phyloP scores from a whole-genome alignment of 2,113 vertebrate genomes.

The Arothron firmamentum region DNA sequence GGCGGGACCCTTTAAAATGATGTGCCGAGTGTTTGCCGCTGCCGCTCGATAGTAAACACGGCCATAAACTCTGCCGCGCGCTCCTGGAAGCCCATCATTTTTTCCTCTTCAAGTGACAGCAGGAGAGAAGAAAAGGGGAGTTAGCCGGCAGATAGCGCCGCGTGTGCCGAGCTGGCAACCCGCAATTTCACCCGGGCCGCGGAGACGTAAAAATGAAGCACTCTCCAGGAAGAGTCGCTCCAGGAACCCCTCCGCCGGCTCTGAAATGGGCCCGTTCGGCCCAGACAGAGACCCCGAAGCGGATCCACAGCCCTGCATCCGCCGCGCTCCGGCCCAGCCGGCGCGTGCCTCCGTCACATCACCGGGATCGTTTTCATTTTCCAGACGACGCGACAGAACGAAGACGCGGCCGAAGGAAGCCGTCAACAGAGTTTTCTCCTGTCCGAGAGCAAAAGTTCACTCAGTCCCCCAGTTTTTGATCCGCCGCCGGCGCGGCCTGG shows the following conservation, averaged over 20 bases:
- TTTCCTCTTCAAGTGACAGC: conserved; percentile 47
- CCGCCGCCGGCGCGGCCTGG: conserved; percentile 35
- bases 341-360: too few relatives aligned
- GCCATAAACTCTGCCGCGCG: conserved; percentile 18
- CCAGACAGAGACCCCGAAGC: not conserved
- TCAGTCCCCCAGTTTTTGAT: conserved; percentile 13
- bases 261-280: conserved; percentile 61
- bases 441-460: conserved; percentile 35
- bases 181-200: conserved; percentile 57
- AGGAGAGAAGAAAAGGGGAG: conserved; percentile 22
- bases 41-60: conserved; percentile 28
- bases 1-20: conserved; percentile 27
- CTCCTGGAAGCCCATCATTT: conserved; percentile 37
- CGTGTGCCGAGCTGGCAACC: conserved; percentile 43
- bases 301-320: conserved; percentile 1
- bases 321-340: too few relatives aligned
- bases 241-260: conserved; percentile 50
- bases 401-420: too few relatives aligned
- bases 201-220: conserved; percentile 55
- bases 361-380: too few relatives aligned
- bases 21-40: conserved; percentile 21
- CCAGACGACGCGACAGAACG: too few relatives aligned
- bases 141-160: conserved; percentile 23
- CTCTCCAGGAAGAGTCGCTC: conserved; percentile 55
- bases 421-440: conserved; percentile 8